These are phyloP conservation scores for Papilio machaon DNA, from an alignment of 1,140 invertebrate genomes.

Conservation along the genomic window DNA sequence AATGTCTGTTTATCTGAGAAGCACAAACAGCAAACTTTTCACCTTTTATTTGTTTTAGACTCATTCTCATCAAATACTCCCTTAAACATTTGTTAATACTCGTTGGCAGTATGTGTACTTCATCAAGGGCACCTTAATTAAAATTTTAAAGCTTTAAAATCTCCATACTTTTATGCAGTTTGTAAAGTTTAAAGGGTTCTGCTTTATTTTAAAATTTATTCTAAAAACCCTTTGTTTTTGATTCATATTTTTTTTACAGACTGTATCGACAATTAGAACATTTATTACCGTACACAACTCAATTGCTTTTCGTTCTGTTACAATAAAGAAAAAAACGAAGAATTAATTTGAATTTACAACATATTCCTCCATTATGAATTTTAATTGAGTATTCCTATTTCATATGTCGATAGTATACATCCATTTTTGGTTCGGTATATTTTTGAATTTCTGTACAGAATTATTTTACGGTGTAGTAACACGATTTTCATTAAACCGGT, in stretches of 20 bases:
- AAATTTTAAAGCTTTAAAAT: not conserved
- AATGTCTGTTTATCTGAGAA: not conserved
- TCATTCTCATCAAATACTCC: constrained; percentile 3
- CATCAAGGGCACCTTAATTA: not conserved
- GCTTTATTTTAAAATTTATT: not conserved
- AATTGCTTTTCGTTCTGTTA: not conserved
- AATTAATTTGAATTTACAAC: not conserved
- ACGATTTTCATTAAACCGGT: not conserved
- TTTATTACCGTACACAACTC: not conserved
- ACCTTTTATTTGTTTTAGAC: not conserved
- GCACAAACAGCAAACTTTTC: not conserved
- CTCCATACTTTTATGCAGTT: not conserved
- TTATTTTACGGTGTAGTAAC: not conserved
- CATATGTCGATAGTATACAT: not conserved
- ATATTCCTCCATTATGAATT: not conserved
- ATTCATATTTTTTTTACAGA: not conserved
- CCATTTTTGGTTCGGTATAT: not conserved
- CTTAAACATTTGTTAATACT: not conserved
- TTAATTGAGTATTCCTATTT: not conserved
- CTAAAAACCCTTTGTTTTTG: not conserved
- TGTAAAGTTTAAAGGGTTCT: not conserved
- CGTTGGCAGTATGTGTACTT: not conserved
- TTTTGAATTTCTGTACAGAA: not conserved
- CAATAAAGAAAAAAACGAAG: not conserved
- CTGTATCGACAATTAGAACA: not conserved